These are phyloP conservation scores for Entomobrya proxima DNA, from an alignment of 2,888 invertebrate species.

Conservation along the genomic window DNA sequence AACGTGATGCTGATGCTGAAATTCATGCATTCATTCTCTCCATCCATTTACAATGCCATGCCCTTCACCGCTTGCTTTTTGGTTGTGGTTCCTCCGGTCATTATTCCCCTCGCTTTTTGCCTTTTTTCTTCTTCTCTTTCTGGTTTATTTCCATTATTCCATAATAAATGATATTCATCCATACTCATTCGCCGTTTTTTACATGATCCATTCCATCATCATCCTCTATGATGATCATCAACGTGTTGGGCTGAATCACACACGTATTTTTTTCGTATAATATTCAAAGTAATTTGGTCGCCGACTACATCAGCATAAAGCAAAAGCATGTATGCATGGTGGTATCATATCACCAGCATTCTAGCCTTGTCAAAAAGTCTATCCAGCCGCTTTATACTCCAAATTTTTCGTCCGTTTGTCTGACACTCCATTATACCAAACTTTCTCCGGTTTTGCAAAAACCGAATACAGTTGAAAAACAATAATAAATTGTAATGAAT, in stretches of 20 bases:
- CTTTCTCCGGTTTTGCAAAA: too few species aligned
- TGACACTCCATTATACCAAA: too few species aligned
- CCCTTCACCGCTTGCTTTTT: slow-evolving; percentile 1
- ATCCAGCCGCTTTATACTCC: too few species aligned
- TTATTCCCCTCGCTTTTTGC: slow-evolving; percentile 30
- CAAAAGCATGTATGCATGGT: too few species aligned
- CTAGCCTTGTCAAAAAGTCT: too few species aligned
- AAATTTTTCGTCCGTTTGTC: too few species aligned
- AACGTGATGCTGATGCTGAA: background rate
- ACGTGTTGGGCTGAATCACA: background rate
- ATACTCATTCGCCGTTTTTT: slow-evolving; percentile 1
- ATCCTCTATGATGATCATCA: background rate
- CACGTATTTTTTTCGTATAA: background rate
- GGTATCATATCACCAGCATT: too few species aligned
- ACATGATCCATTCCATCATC: background rate
- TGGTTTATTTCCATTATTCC: slow-evolving; percentile 18
- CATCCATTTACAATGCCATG: background rate
- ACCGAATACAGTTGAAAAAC: too few species aligned
- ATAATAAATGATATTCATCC: background rate
- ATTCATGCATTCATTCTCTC: too few species aligned
- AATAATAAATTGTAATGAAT: too few species aligned
- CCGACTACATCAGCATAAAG: too few species aligned
- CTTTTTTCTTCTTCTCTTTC: background rate
- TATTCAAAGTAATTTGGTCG: too few species aligned
- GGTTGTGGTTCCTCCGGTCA: slow-evolving; percentile 38